These are phyloP conservation scores for Spongilla lacustris DNA, from an alignment of 37 sponge, comb jelly and placozoan genomes.

Conservation along the genomic window DNA sequence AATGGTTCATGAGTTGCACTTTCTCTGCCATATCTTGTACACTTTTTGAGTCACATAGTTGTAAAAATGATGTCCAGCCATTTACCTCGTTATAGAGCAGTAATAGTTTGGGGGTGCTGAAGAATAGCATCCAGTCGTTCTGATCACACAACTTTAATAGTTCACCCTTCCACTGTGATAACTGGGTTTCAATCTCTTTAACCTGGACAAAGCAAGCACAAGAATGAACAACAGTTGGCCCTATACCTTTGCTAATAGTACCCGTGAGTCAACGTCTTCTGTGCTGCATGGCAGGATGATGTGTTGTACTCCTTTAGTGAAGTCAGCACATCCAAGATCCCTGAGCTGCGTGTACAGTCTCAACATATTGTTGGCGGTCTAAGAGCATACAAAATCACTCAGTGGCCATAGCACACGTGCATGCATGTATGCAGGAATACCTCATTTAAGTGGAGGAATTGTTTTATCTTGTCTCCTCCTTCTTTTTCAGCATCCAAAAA, in stretches of 20 bases:
- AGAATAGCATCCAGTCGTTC: slow-evolving; percentile 68
- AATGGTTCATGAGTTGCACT: background rate
- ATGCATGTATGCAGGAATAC: slow-evolving; percentile 19
- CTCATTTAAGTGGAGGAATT: slow-evolving; percentile 55
- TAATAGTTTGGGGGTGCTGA: slow-evolving; percentile 64
- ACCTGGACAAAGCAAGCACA: background rate
- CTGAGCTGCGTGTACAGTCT: slow-evolving; percentile 49
- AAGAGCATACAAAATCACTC: background rate
- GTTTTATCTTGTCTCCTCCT: slow-evolving; percentile 56
- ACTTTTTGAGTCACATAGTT: background rate
- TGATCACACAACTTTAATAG: slow-evolving; percentile 36
- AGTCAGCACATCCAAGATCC: slow-evolving; percentile 39
- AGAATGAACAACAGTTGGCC: background rate
- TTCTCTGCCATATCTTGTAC: background rate
- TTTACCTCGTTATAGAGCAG: slow-evolving; percentile 30
- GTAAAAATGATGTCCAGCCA: background rate
- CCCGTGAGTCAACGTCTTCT: background rate
- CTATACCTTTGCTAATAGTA: background rate
- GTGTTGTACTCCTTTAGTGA: background rate
- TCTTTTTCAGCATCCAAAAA: slow-evolving; percentile 79
- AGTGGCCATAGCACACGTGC: too few species aligned
- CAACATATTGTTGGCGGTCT: slow-evolving; percentile 65
- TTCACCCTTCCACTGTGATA: slow-evolving; percentile 53
- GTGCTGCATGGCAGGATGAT: background rate
- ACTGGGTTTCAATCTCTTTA: slow-evolving; percentile 12